These are phyloP conservation scores for Galerucella nymphaeae DNA, from an alignment of 2,888 invertebrate genomes.

Conservation along the genomic window DNA sequence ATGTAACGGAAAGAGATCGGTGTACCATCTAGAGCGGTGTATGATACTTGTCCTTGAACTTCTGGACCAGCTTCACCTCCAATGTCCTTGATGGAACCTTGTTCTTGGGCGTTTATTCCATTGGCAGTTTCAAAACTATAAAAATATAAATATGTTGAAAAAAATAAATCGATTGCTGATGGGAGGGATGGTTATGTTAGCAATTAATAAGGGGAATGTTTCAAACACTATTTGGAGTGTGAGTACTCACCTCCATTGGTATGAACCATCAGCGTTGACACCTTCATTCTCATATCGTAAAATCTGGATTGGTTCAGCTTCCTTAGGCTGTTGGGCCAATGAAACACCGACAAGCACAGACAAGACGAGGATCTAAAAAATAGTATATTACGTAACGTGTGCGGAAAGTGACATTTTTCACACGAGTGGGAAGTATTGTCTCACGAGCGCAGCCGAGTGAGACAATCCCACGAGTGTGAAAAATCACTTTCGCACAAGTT, in stretches of 20 bases:
- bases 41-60: slow-evolving; percentile 74
- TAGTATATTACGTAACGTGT: too few relatives aligned
- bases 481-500: too few relatives aligned
- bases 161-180: too few relatives aligned
- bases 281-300: slow-evolving; percentile 72
- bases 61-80: slow-evolving; percentile 62
- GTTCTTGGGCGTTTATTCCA: slow-evolving; percentile 77
- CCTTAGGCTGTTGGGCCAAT: slow-evolving; percentile 19
- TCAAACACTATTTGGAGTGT: too few relatives aligned
- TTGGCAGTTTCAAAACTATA: slow-evolving; percentile 78
- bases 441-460: too few relatives aligned
- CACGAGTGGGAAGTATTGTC: too few relatives aligned
- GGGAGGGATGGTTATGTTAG: too few relatives aligned
- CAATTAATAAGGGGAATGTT: too few relatives aligned
- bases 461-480: too few relatives aligned
- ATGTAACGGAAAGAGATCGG: slow-evolving; percentile 73
- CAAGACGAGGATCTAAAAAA: slow-evolving; percentile 29
- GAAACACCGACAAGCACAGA: slow-evolving; percentile 12
- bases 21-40: slow-evolving; percentile 75
- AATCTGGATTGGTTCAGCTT: slow-evolving; percentile 69
- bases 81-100: slow-evolving; percentile 63
- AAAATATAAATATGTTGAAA: too few relatives aligned
- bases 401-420: too few relatives aligned
- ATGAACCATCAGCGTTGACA: slow-evolving; percentile 73
- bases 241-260: slow-evolving; percentile 67